These are phyloP conservation scores for Oscarella lobularis DNA, from an alignment of 37 sponge, comb jelly and placozoan species.

Conservation along the genomic window DNA sequence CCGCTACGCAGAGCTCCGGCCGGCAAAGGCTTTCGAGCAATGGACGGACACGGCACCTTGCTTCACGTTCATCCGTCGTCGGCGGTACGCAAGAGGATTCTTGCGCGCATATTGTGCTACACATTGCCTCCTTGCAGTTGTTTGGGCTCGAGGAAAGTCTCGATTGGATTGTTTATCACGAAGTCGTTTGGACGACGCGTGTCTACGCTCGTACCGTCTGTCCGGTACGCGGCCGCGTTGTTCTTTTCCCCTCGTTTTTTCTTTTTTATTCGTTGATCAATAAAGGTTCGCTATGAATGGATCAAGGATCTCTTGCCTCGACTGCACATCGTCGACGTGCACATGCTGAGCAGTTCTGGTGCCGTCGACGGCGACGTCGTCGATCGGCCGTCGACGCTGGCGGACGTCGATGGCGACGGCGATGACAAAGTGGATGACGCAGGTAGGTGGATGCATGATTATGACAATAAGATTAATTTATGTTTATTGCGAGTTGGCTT, in stretches of 20 bases:
- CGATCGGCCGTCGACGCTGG: background rate
- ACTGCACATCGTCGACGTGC: constrained; percentile 64
- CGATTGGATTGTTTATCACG: constrained; percentile 75
- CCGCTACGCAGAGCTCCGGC: constrained; percentile 15
- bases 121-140: constrained; percentile 24
- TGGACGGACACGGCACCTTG: constrained; percentile 75
- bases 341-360: constrained; percentile 31
- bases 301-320: constrained; percentile 67
- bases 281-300: constrained; percentile 40
- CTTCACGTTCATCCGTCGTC: constrained; percentile 65
- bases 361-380: background rate
- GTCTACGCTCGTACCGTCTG: constrained; percentile 73
- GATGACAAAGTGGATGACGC: too few relatives aligned
- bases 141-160: constrained; percentile 53
- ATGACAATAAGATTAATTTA: background rate
- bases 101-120: too few relatives aligned
- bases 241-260: too few relatives aligned
- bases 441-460: too few relatives aligned
- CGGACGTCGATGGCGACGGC: too few relatives aligned
- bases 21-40: constrained; percentile 54
- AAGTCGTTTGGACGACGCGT: constrained; percentile 65
- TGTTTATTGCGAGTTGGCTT: background rate
- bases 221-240: constrained; percentile 24
- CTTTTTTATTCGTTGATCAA: too few relatives aligned
- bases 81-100: too few relatives aligned